phyloP scores from a whole-genome alignment of 2,888 invertebrate genomes.

The Meghimatium bilineatum region DNA sequence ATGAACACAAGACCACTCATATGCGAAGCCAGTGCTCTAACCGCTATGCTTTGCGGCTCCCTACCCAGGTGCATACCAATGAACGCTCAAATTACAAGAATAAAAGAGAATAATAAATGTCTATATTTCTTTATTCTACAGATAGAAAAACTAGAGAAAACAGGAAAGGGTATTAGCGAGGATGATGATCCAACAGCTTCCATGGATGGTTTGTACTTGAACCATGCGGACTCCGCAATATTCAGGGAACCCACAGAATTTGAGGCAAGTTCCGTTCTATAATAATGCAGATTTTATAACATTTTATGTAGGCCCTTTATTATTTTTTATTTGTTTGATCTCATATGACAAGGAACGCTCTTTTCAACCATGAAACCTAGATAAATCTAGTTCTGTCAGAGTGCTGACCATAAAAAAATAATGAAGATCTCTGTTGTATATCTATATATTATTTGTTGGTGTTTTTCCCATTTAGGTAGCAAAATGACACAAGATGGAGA shows the following conservation, averaged over 20 bases:
- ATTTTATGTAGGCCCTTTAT: too few relatives aligned
- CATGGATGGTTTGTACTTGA: constrained; percentile 61
- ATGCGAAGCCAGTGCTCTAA: too few relatives aligned
- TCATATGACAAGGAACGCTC: too few relatives aligned
- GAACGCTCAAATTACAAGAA: not conserved
- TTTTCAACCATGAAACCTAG: too few relatives aligned
- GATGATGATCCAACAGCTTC: constrained; percentile 60
- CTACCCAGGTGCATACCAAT: not conserved
- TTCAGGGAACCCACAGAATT: constrained; percentile 78
- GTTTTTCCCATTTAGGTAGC: too few relatives aligned
- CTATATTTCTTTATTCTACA: constrained; percentile 10
- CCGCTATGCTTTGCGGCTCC: too few relatives aligned
- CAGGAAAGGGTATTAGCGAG: constrained; percentile 35
- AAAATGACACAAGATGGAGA: too few relatives aligned
- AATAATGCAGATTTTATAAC: not conserved
- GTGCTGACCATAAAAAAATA: too few relatives aligned
- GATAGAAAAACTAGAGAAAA: constrained; percentile 49
- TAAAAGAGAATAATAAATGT: not conserved
- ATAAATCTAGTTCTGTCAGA: too few relatives aligned
- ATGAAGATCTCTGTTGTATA: too few relatives aligned
- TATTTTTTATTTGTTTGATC: not conserved
- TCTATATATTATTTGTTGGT: too few relatives aligned
- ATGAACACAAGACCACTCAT: too few relatives aligned
- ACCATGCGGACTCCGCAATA: constrained; percentile 63
- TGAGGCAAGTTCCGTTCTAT: constrained; percentile 68